These are phyloP conservation scores for Prostheceraeus crozeri DNA, from an alignment of 2,888 invertebrate species.

Conservation along the genomic window DNA sequence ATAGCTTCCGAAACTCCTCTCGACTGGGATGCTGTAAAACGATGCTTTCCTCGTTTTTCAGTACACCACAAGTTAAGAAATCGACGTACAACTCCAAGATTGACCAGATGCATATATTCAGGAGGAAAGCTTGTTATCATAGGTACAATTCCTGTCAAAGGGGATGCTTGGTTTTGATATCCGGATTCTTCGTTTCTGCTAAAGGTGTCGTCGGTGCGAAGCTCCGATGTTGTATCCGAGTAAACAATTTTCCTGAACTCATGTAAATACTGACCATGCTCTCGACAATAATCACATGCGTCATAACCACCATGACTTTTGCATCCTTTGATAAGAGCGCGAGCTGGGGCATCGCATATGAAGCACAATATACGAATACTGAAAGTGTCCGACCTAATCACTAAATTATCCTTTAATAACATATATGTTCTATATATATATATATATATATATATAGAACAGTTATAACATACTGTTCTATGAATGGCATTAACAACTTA, in stretches of 20 bases:
- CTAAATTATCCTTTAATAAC: too few species aligned
- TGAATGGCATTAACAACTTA: too few species aligned
- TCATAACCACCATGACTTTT: constrained; percentile 32
- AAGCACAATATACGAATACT: constrained; percentile 33
- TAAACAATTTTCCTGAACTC: too few species aligned
- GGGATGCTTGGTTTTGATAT: too few species aligned
- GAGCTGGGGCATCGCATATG: constrained; percentile 40
- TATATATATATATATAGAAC: too few species aligned
- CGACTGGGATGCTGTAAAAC: background rate
- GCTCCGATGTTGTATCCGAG: too few species aligned
- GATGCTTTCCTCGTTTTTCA: constrained; percentile 9
- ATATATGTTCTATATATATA: too few species aligned
- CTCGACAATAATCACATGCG: constrained; percentile 35
- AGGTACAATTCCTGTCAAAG: constrained; percentile 1
- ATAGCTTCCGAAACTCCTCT: background rate
- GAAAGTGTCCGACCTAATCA: too few species aligned
- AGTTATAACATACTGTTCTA: too few species aligned
- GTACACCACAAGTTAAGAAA: constrained; percentile 10
- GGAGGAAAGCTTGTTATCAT: background rate
- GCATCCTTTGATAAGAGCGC: constrained; percentile 34
- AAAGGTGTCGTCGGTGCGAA: too few species aligned
- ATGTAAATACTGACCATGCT: constrained; percentile 34
- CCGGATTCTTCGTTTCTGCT: too few species aligned
- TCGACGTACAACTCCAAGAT: background rate
- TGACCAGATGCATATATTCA: constrained; percentile 16